Evolutionary conservation across 2,888 invertebrate genomes (phyloP), one percentile per base, ranked within the genome.

Genomic region (Chrysotoxum bicinctum): DNA sequence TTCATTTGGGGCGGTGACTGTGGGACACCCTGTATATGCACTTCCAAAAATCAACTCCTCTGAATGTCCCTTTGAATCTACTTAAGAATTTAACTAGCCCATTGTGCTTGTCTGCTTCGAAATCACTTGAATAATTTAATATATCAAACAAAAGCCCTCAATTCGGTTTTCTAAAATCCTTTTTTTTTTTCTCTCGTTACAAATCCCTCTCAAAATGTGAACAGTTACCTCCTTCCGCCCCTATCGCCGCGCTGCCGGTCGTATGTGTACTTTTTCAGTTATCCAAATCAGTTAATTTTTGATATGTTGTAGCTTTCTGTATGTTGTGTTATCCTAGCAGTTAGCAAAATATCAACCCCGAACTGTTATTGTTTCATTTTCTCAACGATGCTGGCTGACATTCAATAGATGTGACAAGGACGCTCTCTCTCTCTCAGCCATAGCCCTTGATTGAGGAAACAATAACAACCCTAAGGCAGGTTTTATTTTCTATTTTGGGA

Each of bases 311-410:
- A 75, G 54, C 50, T 62, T 30, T 68, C 30, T 48, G 19, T 19
- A 10, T 23, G 23, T 1, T 40, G 32, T 66, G 64, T 79, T 81
- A 64, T 73, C 72, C 72, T 68, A 23, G 62, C 76, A 76, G 85
- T 85, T 73, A 73, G 72, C 68, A 21, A 62, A 66, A 66, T 35
- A 35, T 35, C 60, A 72, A 45, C 52, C 68, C 50, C 19, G 62
- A 76, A 60, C 35, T 76, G 85, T 85, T 85, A 85, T 85, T 81
- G 85, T 85, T 85, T 85, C 85, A 81, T 85, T 81, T 81, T 69
- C 74, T 66, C 76, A 10, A 32, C 37, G 10, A 62, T 21, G 23
- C 23, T 35, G 35, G 37, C 48, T 76, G 75, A 79, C 79, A 70
- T 69, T 76, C 80, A 73, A 83, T 50, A 75, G 35, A 35, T 70